Evolutionary conservation across 2,797 vertebrate species (phyloP).

Genomic region (Emys orbicularis): DNA sequence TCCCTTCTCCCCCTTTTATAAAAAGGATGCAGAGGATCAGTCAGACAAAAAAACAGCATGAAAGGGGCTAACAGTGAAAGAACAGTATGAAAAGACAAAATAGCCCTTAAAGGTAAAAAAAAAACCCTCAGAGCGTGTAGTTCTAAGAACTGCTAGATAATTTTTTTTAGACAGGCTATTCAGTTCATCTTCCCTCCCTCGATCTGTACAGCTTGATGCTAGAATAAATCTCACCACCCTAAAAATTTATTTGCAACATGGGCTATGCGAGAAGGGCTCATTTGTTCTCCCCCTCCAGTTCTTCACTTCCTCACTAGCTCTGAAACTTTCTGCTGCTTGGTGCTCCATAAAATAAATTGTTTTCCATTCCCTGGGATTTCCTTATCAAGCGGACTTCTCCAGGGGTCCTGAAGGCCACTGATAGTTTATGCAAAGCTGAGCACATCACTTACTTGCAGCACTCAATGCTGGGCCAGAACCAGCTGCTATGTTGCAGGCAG

Average conservation of each 20-base stretch:
- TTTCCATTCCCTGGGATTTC: not conserved
- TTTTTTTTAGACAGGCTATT: slow-evolving; percentile 54
- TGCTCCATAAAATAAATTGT: slow-evolving; percentile 24
- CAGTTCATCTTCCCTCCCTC: not conserved
- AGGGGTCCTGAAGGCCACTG: not conserved
- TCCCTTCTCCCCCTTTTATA: slow-evolving; percentile 7
- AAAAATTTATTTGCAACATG: slow-evolving; percentile 65
- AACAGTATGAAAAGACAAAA: slow-evolving; percentile 32
- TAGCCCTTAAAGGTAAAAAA: not conserved
- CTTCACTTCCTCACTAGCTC: not conserved
- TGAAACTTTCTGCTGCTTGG: slow-evolving; percentile 27
- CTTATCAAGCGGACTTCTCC: not conserved
- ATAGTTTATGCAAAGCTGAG: not conserved
- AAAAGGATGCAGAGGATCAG: slow-evolving; percentile 28
- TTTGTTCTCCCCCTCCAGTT: slow-evolving; percentile 38
- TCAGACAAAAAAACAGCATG: not conserved
- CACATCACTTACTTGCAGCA: not conserved
- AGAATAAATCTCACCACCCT: slow-evolving; percentile 65
- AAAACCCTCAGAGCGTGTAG: not conserved
- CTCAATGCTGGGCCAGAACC: not conserved
- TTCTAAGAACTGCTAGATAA: slow-evolving; percentile 22
- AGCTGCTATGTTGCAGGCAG: not conserved
- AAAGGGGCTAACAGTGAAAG: slow-evolving; percentile 27
- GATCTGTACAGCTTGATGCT: slow-evolving; percentile 20
- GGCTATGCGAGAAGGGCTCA: slow-evolving; percentile 27